These are phyloP conservation scores for Falco biarmicus DNA, from an alignment of 2,797 vertebrate genomes.

Conservation along the genomic window DNA sequence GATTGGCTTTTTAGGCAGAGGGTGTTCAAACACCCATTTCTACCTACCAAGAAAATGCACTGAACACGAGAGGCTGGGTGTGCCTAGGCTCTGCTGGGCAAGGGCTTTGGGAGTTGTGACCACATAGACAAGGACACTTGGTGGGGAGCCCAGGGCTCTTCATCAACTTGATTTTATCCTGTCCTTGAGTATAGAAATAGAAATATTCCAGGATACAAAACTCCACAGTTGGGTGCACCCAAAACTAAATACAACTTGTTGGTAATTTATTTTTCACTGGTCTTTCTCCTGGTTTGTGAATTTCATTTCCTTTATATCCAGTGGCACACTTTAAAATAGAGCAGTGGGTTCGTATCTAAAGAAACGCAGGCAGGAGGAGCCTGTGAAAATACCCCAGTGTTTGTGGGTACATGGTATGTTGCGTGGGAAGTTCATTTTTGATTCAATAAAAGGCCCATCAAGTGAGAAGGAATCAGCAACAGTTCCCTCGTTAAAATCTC, in stretches of 20 bases:
- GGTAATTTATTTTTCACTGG: not conserved
- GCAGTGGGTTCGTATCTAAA: not conserved
- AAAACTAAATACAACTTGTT: not conserved
- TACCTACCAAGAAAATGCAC: not conserved
- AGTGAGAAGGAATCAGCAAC: not conserved
- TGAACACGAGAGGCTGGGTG: not conserved
- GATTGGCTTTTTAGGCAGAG: not conserved
- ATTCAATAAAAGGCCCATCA: not conserved
- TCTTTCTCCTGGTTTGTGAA: not conserved
- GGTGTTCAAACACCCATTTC: not conserved
- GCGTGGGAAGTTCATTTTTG: not conserved
- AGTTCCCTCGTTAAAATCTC: not conserved
- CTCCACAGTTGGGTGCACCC: fast-evolving
- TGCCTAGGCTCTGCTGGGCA: not conserved
- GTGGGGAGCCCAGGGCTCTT: not conserved
- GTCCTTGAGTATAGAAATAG: not conserved
- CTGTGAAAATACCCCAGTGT: not conserved
- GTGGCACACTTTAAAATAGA: not conserved
- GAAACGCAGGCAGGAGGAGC: not conserved
- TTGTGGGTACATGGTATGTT: not conserved
- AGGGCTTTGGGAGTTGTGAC: not conserved
- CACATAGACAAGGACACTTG: not conserved
- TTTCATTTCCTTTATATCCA: not conserved
- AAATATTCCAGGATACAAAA: not conserved
- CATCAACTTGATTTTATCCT: not conserved